Percentiles rank a stretch among this genome's conserved stretches.
These are phyloP conservation scores for Autographa gamma DNA, from an alignment of 2,888 invertebrate genomes.

Conservation along the genomic window DNA sequence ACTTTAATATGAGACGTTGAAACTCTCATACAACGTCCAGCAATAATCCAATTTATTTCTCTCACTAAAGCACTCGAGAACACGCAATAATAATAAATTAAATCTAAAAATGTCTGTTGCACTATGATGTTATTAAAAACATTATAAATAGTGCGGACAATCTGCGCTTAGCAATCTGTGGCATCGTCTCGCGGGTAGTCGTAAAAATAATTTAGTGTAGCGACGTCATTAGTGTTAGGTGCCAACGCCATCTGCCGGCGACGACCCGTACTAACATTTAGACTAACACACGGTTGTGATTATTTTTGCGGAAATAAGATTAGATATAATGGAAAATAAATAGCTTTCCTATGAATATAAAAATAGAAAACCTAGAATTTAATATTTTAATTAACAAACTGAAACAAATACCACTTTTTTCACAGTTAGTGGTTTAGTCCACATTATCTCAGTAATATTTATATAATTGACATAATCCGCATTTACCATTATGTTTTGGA, in stretches of 20 bases:
- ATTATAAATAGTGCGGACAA: conserved; percentile 53
- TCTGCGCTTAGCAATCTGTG: conserved; percentile 40
- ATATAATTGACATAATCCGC: too few relatives aligned
- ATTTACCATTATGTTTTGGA: too few relatives aligned
- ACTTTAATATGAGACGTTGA: conserved; percentile 6
- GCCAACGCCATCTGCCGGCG: conserved; percentile 75
- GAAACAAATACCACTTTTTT: too few relatives aligned
- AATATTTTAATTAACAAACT: too few relatives aligned
- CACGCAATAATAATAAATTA: conserved; percentile 37
- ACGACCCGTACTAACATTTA: conserved; percentile 53
- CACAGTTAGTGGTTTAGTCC: too few relatives aligned
- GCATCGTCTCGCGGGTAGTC: conserved; percentile 73
- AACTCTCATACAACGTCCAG: conserved; percentile 8
- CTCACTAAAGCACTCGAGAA: conserved; percentile 17
- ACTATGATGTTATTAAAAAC: conserved; percentile 46
- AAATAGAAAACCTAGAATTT: too few relatives aligned
- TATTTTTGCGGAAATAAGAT: conserved; percentile 26
- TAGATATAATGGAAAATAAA: too few relatives aligned
- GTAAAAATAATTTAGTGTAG: conserved; percentile 87
- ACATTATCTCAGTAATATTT: too few relatives aligned
- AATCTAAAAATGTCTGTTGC: conserved; percentile 46
- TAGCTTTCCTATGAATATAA: too few relatives aligned
- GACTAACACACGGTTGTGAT: conserved; percentile 46
- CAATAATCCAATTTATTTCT: conserved; percentile 6
- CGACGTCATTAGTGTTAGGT: conserved; percentile 79